Conservation (phyloP, 2,113 vertebrate species). For the Tiliqua scincoides region DNA sequence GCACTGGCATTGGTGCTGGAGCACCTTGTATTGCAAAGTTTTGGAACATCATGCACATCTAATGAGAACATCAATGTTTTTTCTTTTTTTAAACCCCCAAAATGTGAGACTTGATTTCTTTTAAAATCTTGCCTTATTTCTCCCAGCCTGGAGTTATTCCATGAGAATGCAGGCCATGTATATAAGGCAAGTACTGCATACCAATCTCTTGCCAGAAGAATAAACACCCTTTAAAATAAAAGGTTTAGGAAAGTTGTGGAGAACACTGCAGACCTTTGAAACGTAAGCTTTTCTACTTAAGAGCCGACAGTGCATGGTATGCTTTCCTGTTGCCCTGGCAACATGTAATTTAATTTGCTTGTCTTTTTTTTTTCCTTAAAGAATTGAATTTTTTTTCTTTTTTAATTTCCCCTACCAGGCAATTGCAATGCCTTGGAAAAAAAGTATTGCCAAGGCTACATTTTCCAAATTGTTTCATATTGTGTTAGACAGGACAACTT, state of each 20-base stretch:
- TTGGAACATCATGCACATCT: neutral
- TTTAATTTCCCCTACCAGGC: neutral
- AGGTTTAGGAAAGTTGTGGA: neutral
- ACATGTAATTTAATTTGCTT: neutral
- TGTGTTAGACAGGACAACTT: neutral
- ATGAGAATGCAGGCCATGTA: neutral
- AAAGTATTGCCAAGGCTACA: neutral
- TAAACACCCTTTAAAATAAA: conserved; percentile 4
- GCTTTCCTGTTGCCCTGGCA: neutral
- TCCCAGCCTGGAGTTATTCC: neutral
- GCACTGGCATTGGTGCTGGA: neutral
- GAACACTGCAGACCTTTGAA: neutral
- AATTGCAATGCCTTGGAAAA: neutral
- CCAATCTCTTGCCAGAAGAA: neutral
- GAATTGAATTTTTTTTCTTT: neutral
- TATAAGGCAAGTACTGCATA: neutral
- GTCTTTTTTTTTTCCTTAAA: neutral
- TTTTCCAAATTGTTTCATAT: neutral
- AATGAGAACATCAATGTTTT: neutral
- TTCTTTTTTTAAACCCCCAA: neutral
- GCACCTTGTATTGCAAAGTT: neutral
- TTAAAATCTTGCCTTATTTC: neutral
- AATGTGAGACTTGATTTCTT: neutral
- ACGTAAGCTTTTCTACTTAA: neutral
- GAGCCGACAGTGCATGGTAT: neutral